Percentiles rank a stretch among this genome's conserved stretches.
These are phyloP conservation scores for Oreochromis mossambicus DNA, from an alignment of 2,797 vertebrate genomes.

Conservation along the genomic window DNA sequence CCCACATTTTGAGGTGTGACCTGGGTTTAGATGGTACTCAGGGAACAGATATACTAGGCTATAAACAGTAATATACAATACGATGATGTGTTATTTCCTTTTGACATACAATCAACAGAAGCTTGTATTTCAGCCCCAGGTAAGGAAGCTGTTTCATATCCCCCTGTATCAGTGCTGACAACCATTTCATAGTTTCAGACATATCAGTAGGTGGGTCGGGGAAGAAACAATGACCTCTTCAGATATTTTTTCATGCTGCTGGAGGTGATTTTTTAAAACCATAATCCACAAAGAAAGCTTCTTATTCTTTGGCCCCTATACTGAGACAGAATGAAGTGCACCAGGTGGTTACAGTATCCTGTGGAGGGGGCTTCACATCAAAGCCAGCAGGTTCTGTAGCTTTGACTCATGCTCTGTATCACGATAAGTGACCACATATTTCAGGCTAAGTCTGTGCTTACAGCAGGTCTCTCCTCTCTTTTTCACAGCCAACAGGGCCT, in stretches of 20 bases:
- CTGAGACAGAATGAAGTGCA: neutral
- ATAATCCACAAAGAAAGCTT: neutral
- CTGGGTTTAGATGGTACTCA: neutral
- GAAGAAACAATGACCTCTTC: neutral
- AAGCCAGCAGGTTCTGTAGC: slow-evolving; percentile 25
- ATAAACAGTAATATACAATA: neutral
- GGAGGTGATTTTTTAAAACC: neutral
- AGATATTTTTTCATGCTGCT: neutral
- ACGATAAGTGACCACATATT: neutral
- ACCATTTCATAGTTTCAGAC: neutral
- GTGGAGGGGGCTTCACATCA: slow-evolving; percentile 2
- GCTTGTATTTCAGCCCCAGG: slow-evolving; percentile 7
- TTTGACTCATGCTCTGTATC: slow-evolving; percentile 21
- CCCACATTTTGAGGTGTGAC: neutral
- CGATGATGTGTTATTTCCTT: neutral
- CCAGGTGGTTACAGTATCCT: slow-evolving; percentile 15
- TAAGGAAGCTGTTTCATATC: neutral
- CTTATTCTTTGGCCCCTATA: neutral
- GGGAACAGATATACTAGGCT: neutral
- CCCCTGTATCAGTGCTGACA: neutral
- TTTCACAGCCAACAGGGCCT: neutral
- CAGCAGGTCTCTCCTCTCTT: neutral
- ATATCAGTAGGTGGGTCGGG: neutral
- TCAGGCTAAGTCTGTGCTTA: neutral
- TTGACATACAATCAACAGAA: slow-evolving; percentile 28